Percentiles rank a stretch among this genome's conserved stretches.
Evolutionary conservation across 92 coral and sea anemone species (phyloP).

Genomic region (Epizoanthus ramosus): DNA sequence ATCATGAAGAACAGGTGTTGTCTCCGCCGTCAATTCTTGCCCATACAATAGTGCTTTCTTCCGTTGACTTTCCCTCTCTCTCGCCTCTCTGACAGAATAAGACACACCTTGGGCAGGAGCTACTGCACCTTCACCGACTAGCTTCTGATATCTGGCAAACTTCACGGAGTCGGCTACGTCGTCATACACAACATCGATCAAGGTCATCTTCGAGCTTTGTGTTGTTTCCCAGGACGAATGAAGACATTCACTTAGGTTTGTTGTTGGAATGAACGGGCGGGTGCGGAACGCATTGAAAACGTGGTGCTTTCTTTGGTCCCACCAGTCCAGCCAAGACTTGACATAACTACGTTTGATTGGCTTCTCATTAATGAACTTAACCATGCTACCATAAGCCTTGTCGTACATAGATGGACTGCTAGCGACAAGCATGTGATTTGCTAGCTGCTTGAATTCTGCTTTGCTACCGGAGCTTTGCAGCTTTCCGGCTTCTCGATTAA

Average conservation of each 20-base stretch:
- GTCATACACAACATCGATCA: slow-evolving; percentile 34
- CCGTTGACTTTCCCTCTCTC: slow-evolving; percentile 36
- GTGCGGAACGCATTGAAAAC: slow-evolving; percentile 38
- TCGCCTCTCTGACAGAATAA: slow-evolving; percentile 4
- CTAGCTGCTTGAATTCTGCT: slow-evolving; percentile 34
- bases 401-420: slow-evolving; percentile 25
- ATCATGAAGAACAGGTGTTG: slow-evolving; percentile 3
- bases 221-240: slow-evolving; percentile 40
- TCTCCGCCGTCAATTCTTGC: slow-evolving; percentile 2
- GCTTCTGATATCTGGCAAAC: slow-evolving; percentile 26
- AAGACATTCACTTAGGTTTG: slow-evolving; percentile 36
- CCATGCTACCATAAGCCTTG: slow-evolving; percentile 33
- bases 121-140: slow-evolving; percentile 33
- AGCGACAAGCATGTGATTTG: slow-evolving; percentile 2
- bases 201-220: slow-evolving; percentile 33
- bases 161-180: slow-evolving; percentile 46
- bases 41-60: slow-evolving; percentile 13
- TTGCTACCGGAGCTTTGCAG: slow-evolving; percentile 30
- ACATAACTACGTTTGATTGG: slow-evolving; percentile 25
- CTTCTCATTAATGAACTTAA: slow-evolving; percentile 39
- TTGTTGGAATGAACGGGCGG: slow-evolving; percentile 36
- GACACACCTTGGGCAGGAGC: slow-evolving; percentile 18
- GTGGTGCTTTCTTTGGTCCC: slow-evolving; percentile 44
- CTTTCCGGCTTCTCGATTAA: slow-evolving; percentile 25
- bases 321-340: slow-evolving; percentile 49